Evolutionary conservation across 2,888 invertebrate genomes (phyloP), one percentile per base, ranked within the genome.

Genomic region (Oligia latruncula): DNA sequence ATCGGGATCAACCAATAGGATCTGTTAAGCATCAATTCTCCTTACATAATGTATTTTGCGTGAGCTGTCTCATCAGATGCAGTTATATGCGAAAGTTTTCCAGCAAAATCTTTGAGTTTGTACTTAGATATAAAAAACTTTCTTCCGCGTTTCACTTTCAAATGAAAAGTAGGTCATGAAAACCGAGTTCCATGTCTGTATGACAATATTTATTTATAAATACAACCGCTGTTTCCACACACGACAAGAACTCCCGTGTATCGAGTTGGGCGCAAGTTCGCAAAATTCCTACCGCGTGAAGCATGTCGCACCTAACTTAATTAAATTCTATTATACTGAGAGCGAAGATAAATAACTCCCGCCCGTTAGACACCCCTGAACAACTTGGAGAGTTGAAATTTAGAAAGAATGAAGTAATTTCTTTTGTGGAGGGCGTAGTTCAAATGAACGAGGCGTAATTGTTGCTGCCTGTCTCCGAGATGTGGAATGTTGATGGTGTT

Each of bases 261-360:
- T 92, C 92, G 92, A 88, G 91, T 88, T 89, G 85, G 85, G 89
- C 86, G 81, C 86, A 90, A 93, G 90, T 94, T 92, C 86, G 88
- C 92, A 89, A 94, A 95, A 96, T 96, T 95, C 96, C 94, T 83
- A 87, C 92, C 94, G 93, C 94, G 95, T 92, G 91, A 94, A 93
- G 93, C 93, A 94, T 95, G 96, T 96, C 95, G 93, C 95, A 94
- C 95, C 92, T 94, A 94, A 95, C 96, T 96, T 96, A 96, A 96
- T 96, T 96, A 96, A 96, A 96, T 96, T 96, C 96, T 96, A 95
- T 95, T 95, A 95, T 94, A 96, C 95, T 93, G 91, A 91, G 82
- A 91, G 93, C 92, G 92, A 94, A 96, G 96, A 96, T 96, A 96
- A 96, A 96, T 96, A 96, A 95, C 96, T 94, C 93, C 80, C 90